phyloP scores from a whole-genome alignment of 2,888 invertebrate species.

The Gandaritis pyraliata region DNA sequence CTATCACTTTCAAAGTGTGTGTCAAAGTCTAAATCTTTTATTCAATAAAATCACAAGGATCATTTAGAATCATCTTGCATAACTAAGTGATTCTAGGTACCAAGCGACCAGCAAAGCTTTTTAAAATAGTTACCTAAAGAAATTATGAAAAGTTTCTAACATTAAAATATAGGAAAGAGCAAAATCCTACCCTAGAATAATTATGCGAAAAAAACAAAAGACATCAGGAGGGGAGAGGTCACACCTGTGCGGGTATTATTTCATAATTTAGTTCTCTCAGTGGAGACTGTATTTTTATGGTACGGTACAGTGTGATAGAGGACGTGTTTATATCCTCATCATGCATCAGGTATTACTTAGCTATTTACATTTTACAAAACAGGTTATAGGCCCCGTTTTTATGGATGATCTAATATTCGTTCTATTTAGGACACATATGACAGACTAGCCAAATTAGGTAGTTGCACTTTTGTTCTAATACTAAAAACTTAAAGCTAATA shows the following conservation, averaged over 20 bases:
- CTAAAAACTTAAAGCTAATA: no score
- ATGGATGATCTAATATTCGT: no score
- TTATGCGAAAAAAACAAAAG: conserved; percentile 27
- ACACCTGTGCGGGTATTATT: conserved; percentile 69
- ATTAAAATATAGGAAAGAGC: conserved; percentile 5
- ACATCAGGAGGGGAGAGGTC: conserved; percentile 40
- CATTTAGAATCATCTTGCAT: no score
- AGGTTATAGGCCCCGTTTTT: conserved; percentile 1
- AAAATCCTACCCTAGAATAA: conserved; percentile 17
- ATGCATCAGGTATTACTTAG: conserved; percentile 3
- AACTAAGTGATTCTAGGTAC: no score
- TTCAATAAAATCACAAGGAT: no score
- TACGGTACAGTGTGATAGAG: conserved; percentile 51
- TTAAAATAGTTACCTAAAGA: background rate
- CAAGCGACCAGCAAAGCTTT: no score
- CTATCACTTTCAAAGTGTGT: no score
- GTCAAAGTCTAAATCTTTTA: no score
- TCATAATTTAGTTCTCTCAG: conserved; percentile 61
- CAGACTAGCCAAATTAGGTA: no score
- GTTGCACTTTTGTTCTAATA: no score
- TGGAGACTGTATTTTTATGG: conserved; percentile 60
- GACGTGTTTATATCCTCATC: conserved; percentile 36
- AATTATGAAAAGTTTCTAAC: background rate
- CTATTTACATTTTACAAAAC: background rate
- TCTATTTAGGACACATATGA: no score